These are phyloP conservation scores for Phortica variegata DNA, from an alignment of 1,140 invertebrate genomes.

Conservation along the genomic window DNA sequence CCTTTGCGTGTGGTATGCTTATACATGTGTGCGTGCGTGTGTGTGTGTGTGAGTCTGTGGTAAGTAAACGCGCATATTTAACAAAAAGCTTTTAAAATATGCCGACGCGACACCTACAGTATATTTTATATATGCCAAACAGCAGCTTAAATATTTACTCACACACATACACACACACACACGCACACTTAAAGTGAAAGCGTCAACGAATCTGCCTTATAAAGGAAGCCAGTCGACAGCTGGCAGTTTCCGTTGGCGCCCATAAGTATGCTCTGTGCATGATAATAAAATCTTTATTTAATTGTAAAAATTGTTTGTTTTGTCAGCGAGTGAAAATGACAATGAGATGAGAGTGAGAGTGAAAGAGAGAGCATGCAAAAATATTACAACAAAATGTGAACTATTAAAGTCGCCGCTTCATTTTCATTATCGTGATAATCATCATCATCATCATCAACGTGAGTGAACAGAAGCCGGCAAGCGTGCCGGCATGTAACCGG, in stretches of 20 bases:
- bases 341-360: no score
- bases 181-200: conserved; percentile 11
- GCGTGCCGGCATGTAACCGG: not conserved
- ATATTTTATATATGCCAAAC: conserved; percentile 41
- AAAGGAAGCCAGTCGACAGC: conserved; percentile 18
- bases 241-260: not conserved
- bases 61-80: conserved; percentile 46
- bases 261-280: conserved; percentile 6
- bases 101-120: conserved; percentile 55
- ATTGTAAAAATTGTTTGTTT: conserved; percentile 45
- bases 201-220: not conserved
- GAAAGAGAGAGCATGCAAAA: no score
- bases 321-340: not conserved
- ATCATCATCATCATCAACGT: no score
- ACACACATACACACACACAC: conserved; percentile 18
- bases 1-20: no score
- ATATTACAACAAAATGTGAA: no score
- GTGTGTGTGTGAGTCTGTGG: conserved; percentile 17
- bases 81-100: conserved; percentile 56
- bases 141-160: conserved; percentile 48
- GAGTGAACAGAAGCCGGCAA: no score
- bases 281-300: conserved; percentile 55
- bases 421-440: not conserved
- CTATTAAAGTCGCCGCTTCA: no score
- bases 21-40: not conserved